Base-by-base conservation (phyloP, 2,888 invertebrate species). In the Timema podura region DNA sequence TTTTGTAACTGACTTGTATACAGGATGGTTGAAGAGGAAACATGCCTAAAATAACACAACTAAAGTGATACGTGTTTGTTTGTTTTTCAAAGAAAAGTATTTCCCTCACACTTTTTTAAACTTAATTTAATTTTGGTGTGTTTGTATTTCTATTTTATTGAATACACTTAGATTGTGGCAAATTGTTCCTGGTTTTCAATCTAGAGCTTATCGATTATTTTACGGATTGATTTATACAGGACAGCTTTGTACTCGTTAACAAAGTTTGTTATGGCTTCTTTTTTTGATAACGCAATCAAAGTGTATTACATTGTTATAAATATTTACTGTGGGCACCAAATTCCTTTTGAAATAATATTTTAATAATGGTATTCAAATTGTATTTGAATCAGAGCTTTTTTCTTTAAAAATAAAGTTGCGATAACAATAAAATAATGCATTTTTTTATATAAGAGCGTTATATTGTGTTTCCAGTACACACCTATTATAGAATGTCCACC, bases 261-360 rank as follows among this genome's bases (percentile, higher is more conserved):
- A 30, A 30, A 30, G 30, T 30, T 30, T 30, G 30, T 30, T 30
- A 30, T 30, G 30, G 30, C 30, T 61, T 30, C 61, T 61, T 61
- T 61, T 45, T 45, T 13, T 13, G 30, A 11, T 45, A n/a, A 61
- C 11, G 16, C 30, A 45, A 45, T 30, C 45, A 61, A 44, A 45
- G 44, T 61, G 61, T 45, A 61, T 45, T 45, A 44, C 61, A 13
- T 44, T 61, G 61, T 61, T 30, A 61, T 13, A 61, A 61, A 11
- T 30, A 44, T 61, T 61, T n/a, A 45, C 61, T 61, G 61, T 61
- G 61, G 45, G 61, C 61, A 61, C 61, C 61, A 61, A 61, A 61
- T 45, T 61, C 30, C 61, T 11, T 61, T 61, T 61, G 61, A 45
- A 61, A 61, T 61, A 61, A 61, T 61, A 61, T 61, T 61, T 61